Percentiles rank a stretch among this genome's conserved stretches.
phyloP scores from a whole-genome alignment of 37 sponge, comb jelly and placozoan species.

The Amphimedon queenslandica region DNA sequence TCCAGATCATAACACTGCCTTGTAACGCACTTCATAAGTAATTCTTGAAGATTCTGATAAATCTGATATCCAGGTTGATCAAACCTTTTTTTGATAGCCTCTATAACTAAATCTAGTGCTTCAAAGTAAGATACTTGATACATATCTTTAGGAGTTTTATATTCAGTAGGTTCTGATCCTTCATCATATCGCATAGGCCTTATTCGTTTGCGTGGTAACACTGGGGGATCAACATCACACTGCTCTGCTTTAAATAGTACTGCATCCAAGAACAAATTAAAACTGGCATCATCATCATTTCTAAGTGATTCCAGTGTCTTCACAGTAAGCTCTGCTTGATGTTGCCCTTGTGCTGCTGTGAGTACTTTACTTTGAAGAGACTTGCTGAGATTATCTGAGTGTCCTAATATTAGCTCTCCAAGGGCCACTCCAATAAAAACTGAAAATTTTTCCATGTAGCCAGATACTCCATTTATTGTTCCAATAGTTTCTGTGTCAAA shows the following conservation, averaged over 20 bases:
- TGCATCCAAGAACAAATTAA: slow-evolving; percentile 13
- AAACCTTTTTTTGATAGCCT: slow-evolving; percentile 18
- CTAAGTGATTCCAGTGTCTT: slow-evolving; percentile 25
- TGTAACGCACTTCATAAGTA: slow-evolving; percentile 13
- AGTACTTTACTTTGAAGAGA: slow-evolving; percentile 12
- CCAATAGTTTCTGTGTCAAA: slow-evolving; percentile 17
- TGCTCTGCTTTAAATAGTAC: background rate
- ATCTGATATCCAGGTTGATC: slow-evolving; percentile 45
- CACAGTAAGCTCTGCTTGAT: slow-evolving; percentile 27
- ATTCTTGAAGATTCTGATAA: slow-evolving; percentile 43
- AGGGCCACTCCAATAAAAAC: slow-evolving; percentile 26
- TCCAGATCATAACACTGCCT: slow-evolving; percentile 16
- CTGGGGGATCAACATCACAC: slow-evolving; percentile 1
- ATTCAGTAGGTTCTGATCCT: slow-evolving; percentile 14
- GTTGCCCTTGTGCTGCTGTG: slow-evolving; percentile 24
- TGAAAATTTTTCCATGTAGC: slow-evolving; percentile 9
- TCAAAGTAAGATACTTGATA: slow-evolving; percentile 41
- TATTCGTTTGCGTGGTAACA: slow-evolving; percentile 26
- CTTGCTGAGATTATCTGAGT: slow-evolving; percentile 49
- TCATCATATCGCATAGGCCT: slow-evolving; percentile 28
- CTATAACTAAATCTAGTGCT: slow-evolving; percentile 48
- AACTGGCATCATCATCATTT: slow-evolving; percentile 21
- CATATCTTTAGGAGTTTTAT: slow-evolving; percentile 26
- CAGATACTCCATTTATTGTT: slow-evolving; percentile 24
- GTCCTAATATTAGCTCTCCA: slow-evolving; percentile 23